Evolutionary conservation across 1,140 invertebrate genomes (phyloP), one percentile per base, ranked within the genome.

Genomic region (Coelopa frigida): DNA sequence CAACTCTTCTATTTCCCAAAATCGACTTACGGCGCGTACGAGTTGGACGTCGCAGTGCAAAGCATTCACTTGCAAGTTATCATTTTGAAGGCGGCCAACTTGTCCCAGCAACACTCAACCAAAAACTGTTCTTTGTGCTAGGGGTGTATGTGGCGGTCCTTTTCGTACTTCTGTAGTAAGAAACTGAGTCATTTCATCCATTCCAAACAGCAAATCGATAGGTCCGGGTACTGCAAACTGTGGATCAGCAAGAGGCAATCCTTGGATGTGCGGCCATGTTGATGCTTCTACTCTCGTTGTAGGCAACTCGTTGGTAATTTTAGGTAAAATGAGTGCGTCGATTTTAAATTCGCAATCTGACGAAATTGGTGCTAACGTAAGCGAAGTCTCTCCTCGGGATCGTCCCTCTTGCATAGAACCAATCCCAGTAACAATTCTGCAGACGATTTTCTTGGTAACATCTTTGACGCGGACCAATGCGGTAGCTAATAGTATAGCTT

Each of bases 151-250:
- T 6, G 27, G 2, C 8, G 41, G 41, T 6, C 41, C 41, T 17
- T 43, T 43, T 5, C 24, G 24, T 22, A 43, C 17, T 14, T 31
- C 41, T 17, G 41, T 27, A 8, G 17, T 15, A 7, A 43, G 41
- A 18, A 43, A 43, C 5, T 43, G 41, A 11, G 20, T 14, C 15
- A 43, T 31, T n/a, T 43, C 41, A 26, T 43, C 41, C 24, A 43
- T 43, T 14, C 41, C 24, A 5, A 43, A 31, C 14, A 43, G 27
- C 8, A 43, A 18, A 24, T 31, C 24, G 12, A 15, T 27, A 6
- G 27, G 41, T 15, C 4, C 38, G 17, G 38, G 38, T n/a, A 14
- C 26, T 6, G 8, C 20, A 23, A 23, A 40, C 7, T 40, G 17
- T 6, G 41, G 41, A 17, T 43, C 41, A 6, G 41, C 26, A 14